These are phyloP conservation scores for Cherax destructor DNA, from an alignment of 1,140 invertebrate genomes.

Conservation along the genomic window DNA sequence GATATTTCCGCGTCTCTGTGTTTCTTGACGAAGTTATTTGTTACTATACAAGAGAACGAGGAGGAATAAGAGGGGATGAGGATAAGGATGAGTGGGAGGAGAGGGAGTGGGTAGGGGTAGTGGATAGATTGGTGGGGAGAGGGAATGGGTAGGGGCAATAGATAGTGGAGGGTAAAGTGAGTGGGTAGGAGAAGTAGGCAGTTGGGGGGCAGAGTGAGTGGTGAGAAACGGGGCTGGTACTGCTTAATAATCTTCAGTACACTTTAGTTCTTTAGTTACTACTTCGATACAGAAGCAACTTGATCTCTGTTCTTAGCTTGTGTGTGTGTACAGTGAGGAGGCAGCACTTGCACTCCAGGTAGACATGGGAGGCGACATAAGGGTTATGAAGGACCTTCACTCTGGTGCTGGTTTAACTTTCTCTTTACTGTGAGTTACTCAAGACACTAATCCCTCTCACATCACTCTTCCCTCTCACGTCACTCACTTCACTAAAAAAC, in stretches of 20 bases:
- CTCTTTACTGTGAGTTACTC: no score
- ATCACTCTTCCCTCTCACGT: no score
- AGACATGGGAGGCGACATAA: neutral
- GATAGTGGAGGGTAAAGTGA: neutral
- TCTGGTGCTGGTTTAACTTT: no score
- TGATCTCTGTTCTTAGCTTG: no score
- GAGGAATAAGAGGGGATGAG: neutral
- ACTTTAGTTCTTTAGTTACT: no score
- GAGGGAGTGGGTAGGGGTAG: neutral
- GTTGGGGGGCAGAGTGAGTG: no score
- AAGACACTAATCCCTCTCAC: no score
- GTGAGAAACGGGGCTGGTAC: no score
- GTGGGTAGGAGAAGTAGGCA: no score
- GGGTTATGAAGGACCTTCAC: neutral
- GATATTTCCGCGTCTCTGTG: neutral
- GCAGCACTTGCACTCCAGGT: neutral
- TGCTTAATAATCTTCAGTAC: no score
- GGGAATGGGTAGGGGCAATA: neutral
- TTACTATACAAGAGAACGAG: neutral
- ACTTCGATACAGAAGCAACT: no score
- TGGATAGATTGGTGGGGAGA: neutral
- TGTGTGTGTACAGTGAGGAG: neutral
- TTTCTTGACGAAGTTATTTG: conserved; percentile 6
- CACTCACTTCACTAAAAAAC: no score
- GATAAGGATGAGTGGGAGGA: neutral